A percentile compares a stretch with the other conserved stretches of the same genome.
Conservation (phyloP, 2,113 vertebrate species). For the Stegostoma tigrinum region DNA sequence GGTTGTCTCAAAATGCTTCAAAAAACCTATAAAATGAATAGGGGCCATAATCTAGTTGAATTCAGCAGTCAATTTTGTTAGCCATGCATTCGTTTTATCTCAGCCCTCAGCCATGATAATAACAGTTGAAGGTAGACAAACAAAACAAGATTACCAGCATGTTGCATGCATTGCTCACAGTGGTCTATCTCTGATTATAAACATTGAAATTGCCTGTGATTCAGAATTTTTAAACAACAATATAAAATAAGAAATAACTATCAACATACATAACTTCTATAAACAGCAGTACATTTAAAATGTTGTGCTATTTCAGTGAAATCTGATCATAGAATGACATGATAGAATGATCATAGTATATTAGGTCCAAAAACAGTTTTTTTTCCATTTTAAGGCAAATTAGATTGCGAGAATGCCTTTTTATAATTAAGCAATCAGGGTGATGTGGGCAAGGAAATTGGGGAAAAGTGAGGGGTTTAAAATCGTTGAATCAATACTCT, state of each 20-base stretch:
- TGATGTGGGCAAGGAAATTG: background rate
- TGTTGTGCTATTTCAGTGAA: too few species aligned
- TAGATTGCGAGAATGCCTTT: background rate
- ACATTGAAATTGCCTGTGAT: background rate
- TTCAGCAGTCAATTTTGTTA: background rate
- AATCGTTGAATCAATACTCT: background rate
- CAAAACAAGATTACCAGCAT: background rate
- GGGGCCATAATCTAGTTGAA: background rate
- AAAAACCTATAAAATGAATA: background rate
- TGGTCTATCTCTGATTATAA: background rate
- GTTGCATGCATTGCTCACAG: background rate
- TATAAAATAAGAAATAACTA: background rate
- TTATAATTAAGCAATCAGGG: background rate
- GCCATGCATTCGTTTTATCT: background rate
- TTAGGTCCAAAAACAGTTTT: background rate
- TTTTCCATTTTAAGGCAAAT: too few species aligned
- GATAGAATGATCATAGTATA: background rate
- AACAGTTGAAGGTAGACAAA: background rate
- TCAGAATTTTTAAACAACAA: background rate
- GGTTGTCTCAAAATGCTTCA: background rate
- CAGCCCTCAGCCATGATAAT: background rate
- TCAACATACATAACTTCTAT: background rate
- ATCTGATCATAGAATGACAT: background rate
- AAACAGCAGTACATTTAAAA: background rate
- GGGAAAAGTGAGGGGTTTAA: background rate